phyloP scores from a whole-genome alignment of 2,888 invertebrate species.

The Drosophila buzzatii region DNA sequence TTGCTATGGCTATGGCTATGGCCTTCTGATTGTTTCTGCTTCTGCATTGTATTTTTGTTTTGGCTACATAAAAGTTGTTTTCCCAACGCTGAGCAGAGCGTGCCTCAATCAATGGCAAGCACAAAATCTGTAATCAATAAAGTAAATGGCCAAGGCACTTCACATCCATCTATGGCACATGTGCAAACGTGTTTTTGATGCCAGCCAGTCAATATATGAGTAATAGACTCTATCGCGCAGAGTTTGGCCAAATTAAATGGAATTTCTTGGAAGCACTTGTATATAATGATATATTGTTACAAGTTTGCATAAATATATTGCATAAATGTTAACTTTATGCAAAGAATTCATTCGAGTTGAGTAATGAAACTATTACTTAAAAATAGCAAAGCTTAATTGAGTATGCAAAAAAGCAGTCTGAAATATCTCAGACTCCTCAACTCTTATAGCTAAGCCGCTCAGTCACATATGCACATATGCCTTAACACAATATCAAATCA shows the following conservation, averaged over 20 bases:
- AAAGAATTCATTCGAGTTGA: too few species aligned
- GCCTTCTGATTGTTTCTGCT: conserved; percentile 32
- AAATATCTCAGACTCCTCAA: too few species aligned
- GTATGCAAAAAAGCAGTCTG: neutral
- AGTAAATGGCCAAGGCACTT: conserved; percentile 71
- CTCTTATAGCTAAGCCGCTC: too few species aligned
- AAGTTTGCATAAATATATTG: too few species aligned
- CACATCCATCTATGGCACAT: conserved; percentile 32
- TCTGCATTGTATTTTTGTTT: conserved; percentile 30
- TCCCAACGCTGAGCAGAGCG: conserved; percentile 14
- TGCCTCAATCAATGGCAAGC: conserved; percentile 45
- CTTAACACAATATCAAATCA: neutral
- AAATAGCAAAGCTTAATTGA: too few species aligned
- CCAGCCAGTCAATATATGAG: conserved; percentile 18
- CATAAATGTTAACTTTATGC: too few species aligned
- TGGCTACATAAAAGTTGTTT: conserved; percentile 35
- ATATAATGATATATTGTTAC: too few species aligned
- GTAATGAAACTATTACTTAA: too few species aligned
- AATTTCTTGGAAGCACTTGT: neutral
- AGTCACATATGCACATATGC: neutral
- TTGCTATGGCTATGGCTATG: conserved; percentile 33
- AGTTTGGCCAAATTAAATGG: neutral
- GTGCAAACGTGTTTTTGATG: conserved; percentile 53
- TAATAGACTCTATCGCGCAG: neutral
- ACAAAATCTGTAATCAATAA: conserved; percentile 70